Evolutionary conservation across 2,113 vertebrate genomes (phyloP).

Genomic region (Uria lomvia): DNA sequence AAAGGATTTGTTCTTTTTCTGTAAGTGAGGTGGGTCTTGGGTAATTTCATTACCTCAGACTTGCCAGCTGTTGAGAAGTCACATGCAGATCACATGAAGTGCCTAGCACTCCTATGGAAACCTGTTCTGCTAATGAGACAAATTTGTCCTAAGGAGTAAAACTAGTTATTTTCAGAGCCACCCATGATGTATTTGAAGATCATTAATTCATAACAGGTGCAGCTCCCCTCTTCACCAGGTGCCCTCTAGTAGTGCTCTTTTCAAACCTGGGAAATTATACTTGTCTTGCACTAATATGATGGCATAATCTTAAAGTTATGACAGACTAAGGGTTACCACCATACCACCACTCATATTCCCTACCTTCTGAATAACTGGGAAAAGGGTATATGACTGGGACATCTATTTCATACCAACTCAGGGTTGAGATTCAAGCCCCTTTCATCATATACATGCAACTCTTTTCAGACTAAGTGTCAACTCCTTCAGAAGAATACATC

Average conservation of each 20-base stretch:
- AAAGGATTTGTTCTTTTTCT: not conserved
- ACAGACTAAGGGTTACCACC: not conserved
- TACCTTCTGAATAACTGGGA: not conserved
- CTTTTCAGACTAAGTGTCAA: not conserved
- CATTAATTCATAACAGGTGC: not conserved
- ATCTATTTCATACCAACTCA: not conserved
- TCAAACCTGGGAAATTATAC: not conserved
- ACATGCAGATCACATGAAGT: not conserved
- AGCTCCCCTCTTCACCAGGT: not conserved
- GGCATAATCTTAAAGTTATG: not conserved
- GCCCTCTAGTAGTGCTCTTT: not conserved
- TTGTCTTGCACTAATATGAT: not conserved
- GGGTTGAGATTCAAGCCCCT: not conserved
- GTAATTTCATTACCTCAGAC: slow-evolving; percentile 4
- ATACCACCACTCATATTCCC: not conserved
- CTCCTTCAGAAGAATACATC: not conserved
- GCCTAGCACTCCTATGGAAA: slow-evolving; percentile 10
- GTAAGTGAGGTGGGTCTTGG: not conserved
- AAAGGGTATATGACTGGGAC: not conserved
- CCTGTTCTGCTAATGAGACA: not conserved
- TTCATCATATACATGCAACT: not conserved
- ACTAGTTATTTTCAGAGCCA: slow-evolving; percentile 5
- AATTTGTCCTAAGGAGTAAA: not conserved
- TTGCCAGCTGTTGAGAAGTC: slow-evolving; percentile 24
- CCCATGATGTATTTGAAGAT: not conserved